Evolutionary conservation across 2,888 invertebrate species (phyloP).

Genomic region (Steinernema hermaphroditum): DNA sequence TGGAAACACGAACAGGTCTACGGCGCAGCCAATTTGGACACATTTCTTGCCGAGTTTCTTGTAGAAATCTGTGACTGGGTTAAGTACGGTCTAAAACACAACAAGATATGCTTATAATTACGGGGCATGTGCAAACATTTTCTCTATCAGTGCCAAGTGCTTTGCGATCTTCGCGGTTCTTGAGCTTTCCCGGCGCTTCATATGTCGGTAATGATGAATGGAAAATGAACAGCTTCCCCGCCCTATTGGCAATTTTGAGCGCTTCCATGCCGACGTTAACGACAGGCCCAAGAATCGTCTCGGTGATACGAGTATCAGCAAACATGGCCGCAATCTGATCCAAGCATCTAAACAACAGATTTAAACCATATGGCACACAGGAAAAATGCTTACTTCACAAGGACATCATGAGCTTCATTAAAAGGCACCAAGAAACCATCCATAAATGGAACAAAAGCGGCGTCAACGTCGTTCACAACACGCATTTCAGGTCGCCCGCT

Average conservation of each 20-base stretch:
- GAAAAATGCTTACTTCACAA: slow-evolving; percentile 72
- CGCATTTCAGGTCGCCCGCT: slow-evolving; percentile 44
- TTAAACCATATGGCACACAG: not conserved
- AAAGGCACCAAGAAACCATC: slow-evolving; percentile 88
- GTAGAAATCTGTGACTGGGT: slow-evolving; percentile 86
- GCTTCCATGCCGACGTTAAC: slow-evolving; percentile 97
- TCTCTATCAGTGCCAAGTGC: slow-evolving; percentile 94
- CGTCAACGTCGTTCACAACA: slow-evolving; percentile 76
- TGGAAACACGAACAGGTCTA: slow-evolving; percentile 93
- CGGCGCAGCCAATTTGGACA: slow-evolving; percentile 85
- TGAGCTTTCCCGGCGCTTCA: slow-evolving; percentile 91
- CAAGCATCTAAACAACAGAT: slow-evolving; percentile 70
- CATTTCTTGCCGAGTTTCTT: slow-evolving; percentile 92
- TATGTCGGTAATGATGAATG: slow-evolving; percentile 88
- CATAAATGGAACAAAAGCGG: slow-evolving; percentile 95
- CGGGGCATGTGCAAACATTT: slow-evolving; percentile 72
- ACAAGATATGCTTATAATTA: slow-evolving; percentile 27
- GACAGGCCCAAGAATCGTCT: slow-evolving; percentile 86
- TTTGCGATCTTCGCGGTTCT: slow-evolving; percentile 92
- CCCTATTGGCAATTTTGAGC: slow-evolving; percentile 72
- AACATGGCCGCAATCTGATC: slow-evolving; percentile 88
- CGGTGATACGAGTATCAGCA: slow-evolving; percentile 88
- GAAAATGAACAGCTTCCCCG: slow-evolving; percentile 91
- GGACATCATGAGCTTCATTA: slow-evolving; percentile 83
- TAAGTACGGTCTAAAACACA: slow-evolving; percentile 69